Conservation (phyloP, 2,113 vertebrate species). For the Lepisosteus oculatus region DNA sequence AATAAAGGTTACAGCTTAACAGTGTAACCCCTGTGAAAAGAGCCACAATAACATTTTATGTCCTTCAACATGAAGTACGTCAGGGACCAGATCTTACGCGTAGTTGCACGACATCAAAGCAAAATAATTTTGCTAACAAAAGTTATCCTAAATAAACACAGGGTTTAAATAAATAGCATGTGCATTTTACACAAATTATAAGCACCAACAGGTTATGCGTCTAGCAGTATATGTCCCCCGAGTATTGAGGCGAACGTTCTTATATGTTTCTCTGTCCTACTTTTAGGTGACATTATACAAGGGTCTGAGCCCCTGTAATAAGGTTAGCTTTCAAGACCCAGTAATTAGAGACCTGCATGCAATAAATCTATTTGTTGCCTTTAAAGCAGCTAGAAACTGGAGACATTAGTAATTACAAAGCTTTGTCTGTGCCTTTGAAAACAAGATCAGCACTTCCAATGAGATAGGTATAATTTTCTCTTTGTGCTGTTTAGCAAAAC, state of each 20-base stretch:
- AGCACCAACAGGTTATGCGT: no score
- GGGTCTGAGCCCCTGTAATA: no score
- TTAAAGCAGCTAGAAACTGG: not conserved
- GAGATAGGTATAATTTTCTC: slow-evolving; percentile 7
- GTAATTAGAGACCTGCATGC: not conserved
- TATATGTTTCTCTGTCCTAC: no score
- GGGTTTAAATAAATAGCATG: no score
- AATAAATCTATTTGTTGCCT: slow-evolving; percentile 17
- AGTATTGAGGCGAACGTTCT: no score
- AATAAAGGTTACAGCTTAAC: not conserved
- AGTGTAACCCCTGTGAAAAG: not conserved
- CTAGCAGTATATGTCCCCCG: no score
- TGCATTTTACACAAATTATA: no score
- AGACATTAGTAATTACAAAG: slow-evolving; percentile 10
- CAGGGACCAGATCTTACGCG: no score
- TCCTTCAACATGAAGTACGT: no score
- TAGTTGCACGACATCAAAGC: not conserved
- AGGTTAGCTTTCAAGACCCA: not conserved
- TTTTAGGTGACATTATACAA: no score
- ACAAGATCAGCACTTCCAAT: slow-evolving; percentile 10
- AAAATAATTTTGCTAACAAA: not conserved
- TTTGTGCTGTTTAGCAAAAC: not conserved
- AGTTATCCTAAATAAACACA: no score
- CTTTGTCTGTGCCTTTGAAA: not conserved
- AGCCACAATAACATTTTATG: not conserved